Evolutionary conservation across 2,113 vertebrate genomes (phyloP), one percentile per base, ranked within the genome.

Genomic region (Gnathonemus longibarbis): DNA sequence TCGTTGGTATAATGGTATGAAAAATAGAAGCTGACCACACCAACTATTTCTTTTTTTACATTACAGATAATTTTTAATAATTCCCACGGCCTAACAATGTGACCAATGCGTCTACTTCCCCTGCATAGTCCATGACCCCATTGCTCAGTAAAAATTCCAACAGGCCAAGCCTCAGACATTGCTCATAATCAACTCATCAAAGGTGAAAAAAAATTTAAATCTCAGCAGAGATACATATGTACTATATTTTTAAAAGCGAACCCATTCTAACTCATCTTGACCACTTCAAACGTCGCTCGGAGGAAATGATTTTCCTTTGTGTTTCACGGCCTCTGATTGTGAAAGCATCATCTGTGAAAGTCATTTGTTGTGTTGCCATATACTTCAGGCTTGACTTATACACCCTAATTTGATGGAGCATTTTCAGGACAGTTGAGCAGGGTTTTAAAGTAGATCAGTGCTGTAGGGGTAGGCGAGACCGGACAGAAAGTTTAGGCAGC

Each of bases 301-400:
- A 24, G 46, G 84, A 86, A 86, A 49, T 86, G 84, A 50, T 86
- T 49, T 31, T 77, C 83, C 53, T n/a, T 87, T 39, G 88, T 80
- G 74, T 80, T 35, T 39, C 17, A 80, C 2, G 15, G 74, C 35
- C 17, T 39, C 74, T 80, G 35, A 2, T 2, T 42, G 31, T 42
- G 70, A 17, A 77, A 77, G 70, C 0, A 15, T 77, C 70, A 77
- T 74, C 31, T 15, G 31, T 39, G 74, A 80, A 80, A 80, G 31
- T 80, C 35, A 19, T 80, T 27, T 19, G 35, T 39, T 10, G 5
- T 42, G 74, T 19, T 17, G 13, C 31, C 27, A 3, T 74, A 27
- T 74, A 74, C 70, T 35, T 77, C 15, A 77, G 70, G 13, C 70
- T 77, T 77, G 70, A 39, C 31, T 77, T 39, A 6, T 39, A 39